Percentiles rank a stretch among this genome's conserved stretches.
These are phyloP conservation scores for Apocheima hispidaria DNA, from an alignment of 2,888 invertebrate species.

Conservation along the genomic window DNA sequence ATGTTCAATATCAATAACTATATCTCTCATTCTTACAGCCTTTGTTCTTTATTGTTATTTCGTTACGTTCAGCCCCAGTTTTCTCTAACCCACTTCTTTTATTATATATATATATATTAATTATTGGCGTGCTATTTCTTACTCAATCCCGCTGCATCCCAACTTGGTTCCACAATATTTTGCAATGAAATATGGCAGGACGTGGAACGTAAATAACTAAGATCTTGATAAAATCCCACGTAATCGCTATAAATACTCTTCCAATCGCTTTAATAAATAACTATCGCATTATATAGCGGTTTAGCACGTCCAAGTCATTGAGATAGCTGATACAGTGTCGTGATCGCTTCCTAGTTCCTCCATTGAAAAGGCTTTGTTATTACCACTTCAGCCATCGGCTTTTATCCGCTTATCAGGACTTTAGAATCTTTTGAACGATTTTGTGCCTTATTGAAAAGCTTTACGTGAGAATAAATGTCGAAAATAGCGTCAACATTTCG, in stretches of 20 bases:
- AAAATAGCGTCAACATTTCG: slow-evolving; percentile 6
- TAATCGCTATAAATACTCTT: slow-evolving; percentile 41
- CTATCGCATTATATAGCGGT: slow-evolving; percentile 44
- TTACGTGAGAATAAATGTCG: slow-evolving; percentile 5
- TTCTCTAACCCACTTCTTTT: no score
- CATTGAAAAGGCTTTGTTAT: slow-evolving; percentile 34
- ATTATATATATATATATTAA: no score
- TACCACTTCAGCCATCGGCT: slow-evolving; percentile 31
- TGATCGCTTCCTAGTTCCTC: slow-evolving; percentile 39
- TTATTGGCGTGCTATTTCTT: no score
- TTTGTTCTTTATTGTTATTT: no score
- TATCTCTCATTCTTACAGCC: no score
- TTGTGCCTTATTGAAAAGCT: slow-evolving; percentile 15
- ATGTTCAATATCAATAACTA: no score
- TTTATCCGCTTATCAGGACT: slow-evolving; percentile 30
- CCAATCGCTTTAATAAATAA: slow-evolving; percentile 41
- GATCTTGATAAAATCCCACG: slow-evolving; percentile 43
- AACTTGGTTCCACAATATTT: slow-evolving; percentile 12
- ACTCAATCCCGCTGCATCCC: neutral
- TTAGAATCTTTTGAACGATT: slow-evolving; percentile 30
- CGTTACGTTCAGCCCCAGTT: no score
- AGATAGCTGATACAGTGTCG: slow-evolving; percentile 38
- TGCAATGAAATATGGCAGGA: slow-evolving; percentile 32
- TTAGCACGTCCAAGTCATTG: slow-evolving; percentile 32
- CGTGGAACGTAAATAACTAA: slow-evolving; percentile 38